Conservation (phyloP, 2,113 vertebrate genomes). For the Oryzias celebensis region DNA sequence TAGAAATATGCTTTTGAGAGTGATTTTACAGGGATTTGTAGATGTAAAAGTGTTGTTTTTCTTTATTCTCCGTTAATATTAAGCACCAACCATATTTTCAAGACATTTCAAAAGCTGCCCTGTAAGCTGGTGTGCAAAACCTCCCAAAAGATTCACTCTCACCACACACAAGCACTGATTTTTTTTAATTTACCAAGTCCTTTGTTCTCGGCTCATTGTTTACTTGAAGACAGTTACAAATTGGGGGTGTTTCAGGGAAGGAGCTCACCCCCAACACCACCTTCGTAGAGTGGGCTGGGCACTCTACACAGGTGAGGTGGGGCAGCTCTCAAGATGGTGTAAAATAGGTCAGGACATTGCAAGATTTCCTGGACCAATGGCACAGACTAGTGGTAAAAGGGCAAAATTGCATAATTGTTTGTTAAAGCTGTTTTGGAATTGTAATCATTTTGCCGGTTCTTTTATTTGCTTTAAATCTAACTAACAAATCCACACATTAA, state of each 20-base stretch:
- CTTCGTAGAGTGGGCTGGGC: conserved; percentile 30
- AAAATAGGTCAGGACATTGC: conserved; percentile 65
- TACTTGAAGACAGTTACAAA: conserved; percentile 56
- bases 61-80: conserved; percentile 4
- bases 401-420: background rate
- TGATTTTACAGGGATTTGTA: background rate
- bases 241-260: conserved; percentile 18
- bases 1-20: background rate
- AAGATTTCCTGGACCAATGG: conserved; percentile 57
- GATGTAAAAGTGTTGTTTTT: too few relatives aligned
- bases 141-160: background rate
- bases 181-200: conserved; percentile 37
- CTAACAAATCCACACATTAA: too few relatives aligned
- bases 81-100: conserved; percentile 26
- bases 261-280: conserved; percentile 7
- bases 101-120: too few relatives aligned
- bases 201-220: conserved; percentile 33
- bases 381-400: conserved; percentile 67
- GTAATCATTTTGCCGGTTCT: too few relatives aligned
- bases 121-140: background rate
- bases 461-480: too few relatives aligned
- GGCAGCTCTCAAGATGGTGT: conserved; percentile 15
- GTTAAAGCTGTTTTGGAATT: too few relatives aligned
- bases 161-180: conserved; percentile 25
- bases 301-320: conserved; percentile 60